Conservation (phyloP, 2,113 vertebrate species). For the Sarotherodon lohbergeri region DNA sequence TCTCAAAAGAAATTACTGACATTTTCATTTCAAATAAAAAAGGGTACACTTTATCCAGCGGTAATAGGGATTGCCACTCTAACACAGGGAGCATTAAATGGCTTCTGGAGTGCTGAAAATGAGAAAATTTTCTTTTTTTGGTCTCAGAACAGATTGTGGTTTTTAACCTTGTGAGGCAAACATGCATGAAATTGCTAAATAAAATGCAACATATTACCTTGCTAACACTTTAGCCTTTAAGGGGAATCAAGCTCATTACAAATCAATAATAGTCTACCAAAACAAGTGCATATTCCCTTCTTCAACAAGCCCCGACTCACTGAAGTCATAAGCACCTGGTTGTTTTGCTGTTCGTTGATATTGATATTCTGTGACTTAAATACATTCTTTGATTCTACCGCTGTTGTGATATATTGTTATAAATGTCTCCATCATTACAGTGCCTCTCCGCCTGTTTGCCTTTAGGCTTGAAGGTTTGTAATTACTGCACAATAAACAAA, state of each 20-base stretch:
- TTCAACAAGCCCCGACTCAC: constrained; percentile 15
- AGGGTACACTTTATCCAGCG: constrained; percentile 81
- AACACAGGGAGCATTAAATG: constrained; percentile 66
- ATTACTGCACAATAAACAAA: constrained; percentile 81
- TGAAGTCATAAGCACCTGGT: constrained; percentile 39
- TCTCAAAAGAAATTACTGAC: constrained; percentile 82
- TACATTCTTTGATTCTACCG: constrained; percentile 57
- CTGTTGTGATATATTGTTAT: constrained; percentile 74
- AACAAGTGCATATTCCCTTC: constrained; percentile 41
- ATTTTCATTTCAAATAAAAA: constrained; percentile 85
- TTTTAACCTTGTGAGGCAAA: constrained; percentile 69
- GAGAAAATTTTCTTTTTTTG: constrained; percentile 51
- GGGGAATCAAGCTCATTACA: constrained; percentile 35
- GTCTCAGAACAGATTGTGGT: constrained; percentile 61
- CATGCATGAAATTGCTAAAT: constrained; percentile 62
- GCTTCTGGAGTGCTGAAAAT: constrained; percentile 71
- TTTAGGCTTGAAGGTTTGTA: constrained; percentile 69
- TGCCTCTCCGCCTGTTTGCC: constrained; percentile 60
- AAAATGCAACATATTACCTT: constrained; percentile 57
- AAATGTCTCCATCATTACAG: constrained; percentile 71
- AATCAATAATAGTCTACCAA: constrained; percentile 47
- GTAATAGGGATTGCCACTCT: constrained; percentile 76
- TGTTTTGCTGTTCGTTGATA: constrained; percentile 39
- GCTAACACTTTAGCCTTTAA: constrained; percentile 26
- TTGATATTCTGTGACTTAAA: constrained; percentile 54